Base-by-base conservation (phyloP, 2,888 invertebrate genomes). In the Ophion slaviceki region DNA sequence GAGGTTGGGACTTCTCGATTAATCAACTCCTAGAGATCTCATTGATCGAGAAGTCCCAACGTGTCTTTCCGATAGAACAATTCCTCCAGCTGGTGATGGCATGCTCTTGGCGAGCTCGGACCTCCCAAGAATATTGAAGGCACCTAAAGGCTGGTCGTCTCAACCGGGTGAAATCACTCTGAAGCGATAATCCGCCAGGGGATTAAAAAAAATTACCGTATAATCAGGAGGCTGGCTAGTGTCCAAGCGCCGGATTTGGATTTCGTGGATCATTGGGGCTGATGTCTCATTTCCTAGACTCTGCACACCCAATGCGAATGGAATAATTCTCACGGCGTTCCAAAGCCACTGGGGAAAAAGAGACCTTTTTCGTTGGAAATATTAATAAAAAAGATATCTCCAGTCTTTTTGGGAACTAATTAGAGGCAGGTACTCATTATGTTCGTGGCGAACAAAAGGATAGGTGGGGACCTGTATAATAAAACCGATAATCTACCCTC, bases 191-290 rank as follows among this genome's bases (percentile, higher is more conserved):
- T 72, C 80, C 79, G 86, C 32, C 83, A 78, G 82, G 83, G 85
- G 91, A 1, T 24, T 24, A 24, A 24, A 24, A 24, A 24, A 24
- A 24, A 24, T 24, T 24, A 24, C 24, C 24, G 24, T 24, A 24
- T 24, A 24, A 24, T 24, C 24, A 24, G 24, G 24, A 24, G 24
- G 24, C 1, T 24, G 24, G 2, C 24, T 24, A 24, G 1, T 24
- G 24, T 91, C 91, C 91, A 90, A 91, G 88, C 76, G 78, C 47
- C 76, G 78, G 78, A 77, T 86, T 78, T 76, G 82, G 80, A 82
- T 81, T 2, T 66, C 14, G 14, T 17, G 11, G 64, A 32, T 28
- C 64, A 14, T 45, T 36, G 61, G 6, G 20, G 8, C 36, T 59
- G 32, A 20, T 61, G 57, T 20, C 7, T 10, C 4, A 14, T 53